Conservation (phyloP, 1,140 invertebrate species). For the Metaphire vulgaris region DNA sequence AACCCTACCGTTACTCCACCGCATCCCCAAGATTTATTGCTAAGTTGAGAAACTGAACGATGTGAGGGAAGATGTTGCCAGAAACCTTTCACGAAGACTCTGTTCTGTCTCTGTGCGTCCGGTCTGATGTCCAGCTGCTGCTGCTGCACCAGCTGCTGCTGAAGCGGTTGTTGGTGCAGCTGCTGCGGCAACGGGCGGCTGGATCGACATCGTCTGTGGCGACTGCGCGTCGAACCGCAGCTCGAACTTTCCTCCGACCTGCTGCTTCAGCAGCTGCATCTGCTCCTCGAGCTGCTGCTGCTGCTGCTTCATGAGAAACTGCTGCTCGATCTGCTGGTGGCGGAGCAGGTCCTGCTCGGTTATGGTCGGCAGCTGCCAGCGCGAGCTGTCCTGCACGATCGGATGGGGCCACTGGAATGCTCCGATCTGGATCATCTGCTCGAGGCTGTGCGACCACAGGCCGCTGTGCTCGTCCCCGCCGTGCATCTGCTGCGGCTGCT, state of each 20-base stretch:
- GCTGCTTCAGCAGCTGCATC: conserved; percentile 24
- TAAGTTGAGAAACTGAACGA: no score
- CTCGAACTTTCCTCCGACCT: conserved; percentile 4
- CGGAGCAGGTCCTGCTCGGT: conserved; percentile 40
- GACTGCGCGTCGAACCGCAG: neutral
- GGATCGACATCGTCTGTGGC: neutral
- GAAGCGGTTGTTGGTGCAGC: conserved; percentile 26
- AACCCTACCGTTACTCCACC: no score
- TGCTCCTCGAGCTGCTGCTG: conserved; percentile 30
- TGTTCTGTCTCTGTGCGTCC: neutral
- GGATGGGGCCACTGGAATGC: neutral
- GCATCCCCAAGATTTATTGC: no score
- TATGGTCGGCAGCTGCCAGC: conserved; percentile 20
- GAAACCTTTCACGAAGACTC: conserved; percentile 9
- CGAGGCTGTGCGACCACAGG: conserved; percentile 31
- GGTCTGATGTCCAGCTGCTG: conserved; percentile 24
- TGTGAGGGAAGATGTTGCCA: no score
- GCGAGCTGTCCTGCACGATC: conserved; percentile 22
- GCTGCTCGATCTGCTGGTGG: conserved; percentile 35
- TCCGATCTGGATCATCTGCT: neutral
- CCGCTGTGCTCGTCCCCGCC: neutral
- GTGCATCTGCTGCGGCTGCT: conserved; percentile 31
- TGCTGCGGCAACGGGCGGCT: conserved; percentile 39
- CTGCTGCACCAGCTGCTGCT: conserved; percentile 37
- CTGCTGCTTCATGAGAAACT: conserved; percentile 29